A percentile compares a stretch with the other conserved stretches of the same genome.
phyloP scores from a whole-genome alignment of 2,888 invertebrate genomes.

The Chaetogeoica ovagalla region DNA sequence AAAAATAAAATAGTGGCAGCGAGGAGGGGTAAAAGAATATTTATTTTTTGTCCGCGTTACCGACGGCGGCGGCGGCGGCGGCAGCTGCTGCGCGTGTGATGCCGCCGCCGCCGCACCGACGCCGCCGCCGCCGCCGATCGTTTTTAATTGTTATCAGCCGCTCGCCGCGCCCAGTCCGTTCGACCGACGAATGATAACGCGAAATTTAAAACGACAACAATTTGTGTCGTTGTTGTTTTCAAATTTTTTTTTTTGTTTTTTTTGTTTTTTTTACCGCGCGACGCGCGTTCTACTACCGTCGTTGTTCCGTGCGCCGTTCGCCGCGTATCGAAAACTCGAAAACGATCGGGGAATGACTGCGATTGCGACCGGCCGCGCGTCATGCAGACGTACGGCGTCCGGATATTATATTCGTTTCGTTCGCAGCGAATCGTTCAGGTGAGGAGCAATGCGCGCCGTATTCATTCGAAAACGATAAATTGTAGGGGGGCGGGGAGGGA shows the following conservation, averaged over 20 bases:
- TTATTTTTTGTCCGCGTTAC: constrained; percentile 2
- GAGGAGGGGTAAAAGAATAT: too few relatives aligned
- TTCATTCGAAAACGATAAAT: too few relatives aligned
- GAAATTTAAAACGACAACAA: constrained; percentile 24
- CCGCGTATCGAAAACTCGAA: too few relatives aligned
- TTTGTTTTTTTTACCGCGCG: background rate
- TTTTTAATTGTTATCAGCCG: constrained; percentile 40
- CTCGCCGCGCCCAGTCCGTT: constrained; percentile 41
- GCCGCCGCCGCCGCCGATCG: constrained; percentile 13
- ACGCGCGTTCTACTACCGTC: background rate
- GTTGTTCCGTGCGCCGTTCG: background rate
- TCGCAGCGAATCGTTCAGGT: too few relatives aligned
- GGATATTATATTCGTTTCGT: too few relatives aligned
- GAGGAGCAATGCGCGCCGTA: too few relatives aligned
- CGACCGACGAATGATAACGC: constrained; percentile 35
- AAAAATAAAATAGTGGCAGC: too few relatives aligned
- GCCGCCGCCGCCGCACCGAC: background rate
- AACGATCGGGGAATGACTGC: too few relatives aligned
- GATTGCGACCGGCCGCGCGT: too few relatives aligned
- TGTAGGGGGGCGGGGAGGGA: too few relatives aligned
- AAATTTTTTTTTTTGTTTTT: too few relatives aligned
- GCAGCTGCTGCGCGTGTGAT: background rate
- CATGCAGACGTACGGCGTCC: too few relatives aligned
- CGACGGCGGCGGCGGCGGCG: background rate
- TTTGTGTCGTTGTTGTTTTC: background rate